phyloP scores from a whole-genome alignment of 2,113 vertebrate species.

The Myrmophylax atrothorax region DNA sequence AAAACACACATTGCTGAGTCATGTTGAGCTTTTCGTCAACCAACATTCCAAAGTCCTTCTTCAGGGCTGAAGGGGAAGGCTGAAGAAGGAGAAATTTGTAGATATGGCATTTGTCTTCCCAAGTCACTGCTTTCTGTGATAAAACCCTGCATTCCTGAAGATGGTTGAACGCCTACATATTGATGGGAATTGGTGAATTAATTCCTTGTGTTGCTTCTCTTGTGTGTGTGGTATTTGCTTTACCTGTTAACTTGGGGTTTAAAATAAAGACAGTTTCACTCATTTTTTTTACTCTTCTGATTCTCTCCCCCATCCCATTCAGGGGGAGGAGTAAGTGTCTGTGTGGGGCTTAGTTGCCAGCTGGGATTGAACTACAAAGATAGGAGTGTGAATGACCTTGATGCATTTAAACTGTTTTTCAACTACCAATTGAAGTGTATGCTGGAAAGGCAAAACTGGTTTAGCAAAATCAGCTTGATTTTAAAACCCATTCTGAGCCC shows the following conservation, averaged over 20 bases:
- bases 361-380: not conserved
- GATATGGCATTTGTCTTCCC: not conserved
- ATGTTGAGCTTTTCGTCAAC: not conserved
- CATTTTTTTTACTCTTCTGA: not conserved
- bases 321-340: not conserved
- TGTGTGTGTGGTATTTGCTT: not conserved
- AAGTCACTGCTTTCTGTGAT: not conserved
- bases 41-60: not conserved
- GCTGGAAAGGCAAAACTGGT: not conserved
- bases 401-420: constrained; percentile 23
- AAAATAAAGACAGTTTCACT: not conserved
- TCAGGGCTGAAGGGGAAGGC: not conserved
- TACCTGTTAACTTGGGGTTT: not conserved
- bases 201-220: not conserved
- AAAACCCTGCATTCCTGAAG: not conserved
- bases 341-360: not conserved
- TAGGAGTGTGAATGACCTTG: not conserved
- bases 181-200: not conserved
- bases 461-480: not conserved
- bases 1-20: not conserved
- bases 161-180: not conserved
- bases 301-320: not conserved
- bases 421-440: not conserved
- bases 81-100: not conserved
- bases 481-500: not conserved